Conservation (phyloP, 2,888 invertebrate species). For the Spicauda simplicius region DNA sequence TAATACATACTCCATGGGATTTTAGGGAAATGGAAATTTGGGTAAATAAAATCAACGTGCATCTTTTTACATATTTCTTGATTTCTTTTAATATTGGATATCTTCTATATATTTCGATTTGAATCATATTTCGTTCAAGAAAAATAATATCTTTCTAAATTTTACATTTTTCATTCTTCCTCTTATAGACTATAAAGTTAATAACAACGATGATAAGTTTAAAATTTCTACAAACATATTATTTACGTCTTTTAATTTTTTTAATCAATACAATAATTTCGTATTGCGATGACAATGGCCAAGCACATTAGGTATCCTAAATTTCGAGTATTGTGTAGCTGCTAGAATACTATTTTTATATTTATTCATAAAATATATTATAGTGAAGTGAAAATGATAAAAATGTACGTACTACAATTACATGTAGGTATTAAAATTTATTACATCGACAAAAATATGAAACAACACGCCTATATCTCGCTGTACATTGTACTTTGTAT, state of each 20-base stretch:
- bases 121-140: constrained; percentile 61
- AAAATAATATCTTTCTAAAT: constrained; percentile 64
- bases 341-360: constrained; percentile 43
- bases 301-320: constrained; percentile 47
- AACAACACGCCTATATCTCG: constrained; percentile 55
- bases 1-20: constrained; percentile 55
- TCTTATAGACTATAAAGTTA: constrained; percentile 62
- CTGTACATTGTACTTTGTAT: constrained; percentile 64
- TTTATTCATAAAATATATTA: constrained; percentile 41
- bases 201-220: constrained; percentile 65
- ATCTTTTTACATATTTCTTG: constrained; percentile 69
- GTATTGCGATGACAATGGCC: constrained; percentile 43
- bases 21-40: constrained; percentile 45
- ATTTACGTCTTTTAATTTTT: constrained; percentile 55
- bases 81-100: constrained; percentile 55
- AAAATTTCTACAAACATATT: constrained; percentile 49
- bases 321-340: constrained; percentile 45
- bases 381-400: constrained; percentile 45
- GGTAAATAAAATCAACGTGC: constrained; percentile 72
- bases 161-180: constrained; percentile 58
- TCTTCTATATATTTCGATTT: constrained; percentile 57
- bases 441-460: constrained; percentile 45
- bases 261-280: constrained; percentile 37
- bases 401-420: constrained; percentile 33
- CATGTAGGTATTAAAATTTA: constrained; percentile 36